Base-by-base conservation (phyloP, 92 coral and sea anemone genomes). In the Actinernus sp. region DNA sequence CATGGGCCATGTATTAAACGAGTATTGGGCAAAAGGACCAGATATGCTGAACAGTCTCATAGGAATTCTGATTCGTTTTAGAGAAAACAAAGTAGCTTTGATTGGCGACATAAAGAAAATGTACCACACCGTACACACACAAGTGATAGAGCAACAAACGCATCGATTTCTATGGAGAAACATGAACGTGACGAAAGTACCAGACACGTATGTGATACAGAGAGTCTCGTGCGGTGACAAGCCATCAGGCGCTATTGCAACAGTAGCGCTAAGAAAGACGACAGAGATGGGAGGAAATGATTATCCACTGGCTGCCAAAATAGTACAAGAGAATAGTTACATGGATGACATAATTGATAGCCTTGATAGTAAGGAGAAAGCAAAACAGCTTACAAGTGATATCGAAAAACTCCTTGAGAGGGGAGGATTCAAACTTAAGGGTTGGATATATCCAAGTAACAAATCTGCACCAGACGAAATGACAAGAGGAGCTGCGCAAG, bases 21-120 rank as follows among this genome's bases (percentile, higher is more conserved):
- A 79, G 37, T 71, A 79, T 25, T 79, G 66, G 81, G 79, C 77
- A 5, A 79, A 79, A 26, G 86, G 86, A 28, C 73, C 79, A 9
- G 80, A 71, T 28, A 26, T 71, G 13, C 44, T 71, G 12, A 71
- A 79, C 73, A 62, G 40, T 32, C 74, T 80, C 8, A 2, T 71
- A 27, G 82, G 82, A 40, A 63, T 79, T 4, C 38, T 60, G 1
- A 58, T 79, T 9, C 43, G 81, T 31, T 79, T 79, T 32, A 37
- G 87, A 50, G 87, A 79, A 19, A 58, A 78, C 30, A 30, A 47
- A 34, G 33, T 57, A 19, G 72, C 71, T 7, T 8, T 78, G 1
- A 46, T 59, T 20, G 86, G 81, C 1, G 72, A 78, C 71, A 37
- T 78, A 31, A 31, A 38, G 38, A 81, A 73, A 36, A 81, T 73